Evolutionary conservation across 1,140 invertebrate species (phyloP), one percentile per base, ranked within the genome.

Genomic region (Phocides pigmalion): DNA sequence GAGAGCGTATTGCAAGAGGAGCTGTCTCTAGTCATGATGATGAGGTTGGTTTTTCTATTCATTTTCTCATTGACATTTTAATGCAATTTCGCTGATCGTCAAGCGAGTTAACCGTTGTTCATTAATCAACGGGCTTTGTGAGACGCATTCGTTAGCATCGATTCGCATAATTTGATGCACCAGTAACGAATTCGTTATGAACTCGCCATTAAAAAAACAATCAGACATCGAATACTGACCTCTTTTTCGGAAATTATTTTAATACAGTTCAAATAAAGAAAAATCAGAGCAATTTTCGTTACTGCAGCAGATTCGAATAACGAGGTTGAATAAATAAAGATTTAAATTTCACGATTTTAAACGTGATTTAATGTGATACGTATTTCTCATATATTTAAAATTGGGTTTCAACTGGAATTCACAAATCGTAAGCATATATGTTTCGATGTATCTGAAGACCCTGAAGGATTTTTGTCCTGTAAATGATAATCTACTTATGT

Each of bases 1-100:
- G 98, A 99, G 89, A 96, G 95, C 81, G 97, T 99, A 28, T 93
- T 99, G 62, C 97, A 99, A 92, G 98, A 99, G 89, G 98, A 98
- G 82, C 93, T 97, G 28, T 96, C 97, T 19, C 93, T 99, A n/a
- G 98, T 97, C 92, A 97, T 99, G 95, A 99, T 98, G 96, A 98
- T 99, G 95, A 94, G 98, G 93, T 94, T 87, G 70, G 74, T 74
- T 64, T 66, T 32, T 35, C 20, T 66, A 58, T 53, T 62, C 49
- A 22, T 73, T 70, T 77, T 71, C 56, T 64, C 41, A 75, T 79
- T 78, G 74, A 63, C 69, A 71, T 75, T 70, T 77, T 68, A 64
- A 76, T 81, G 70, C 64, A 66, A 72, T 72, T 72, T 66, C 14
- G 50, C 47, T 25, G 70, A 70, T 70, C 62, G 56, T 58, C 67